Percentiles rank a stretch among this genome's conserved stretches.
Evolutionary conservation across 2,113 vertebrate species (phyloP).

Genomic region (Chamaetylas fuelleborni): DNA sequence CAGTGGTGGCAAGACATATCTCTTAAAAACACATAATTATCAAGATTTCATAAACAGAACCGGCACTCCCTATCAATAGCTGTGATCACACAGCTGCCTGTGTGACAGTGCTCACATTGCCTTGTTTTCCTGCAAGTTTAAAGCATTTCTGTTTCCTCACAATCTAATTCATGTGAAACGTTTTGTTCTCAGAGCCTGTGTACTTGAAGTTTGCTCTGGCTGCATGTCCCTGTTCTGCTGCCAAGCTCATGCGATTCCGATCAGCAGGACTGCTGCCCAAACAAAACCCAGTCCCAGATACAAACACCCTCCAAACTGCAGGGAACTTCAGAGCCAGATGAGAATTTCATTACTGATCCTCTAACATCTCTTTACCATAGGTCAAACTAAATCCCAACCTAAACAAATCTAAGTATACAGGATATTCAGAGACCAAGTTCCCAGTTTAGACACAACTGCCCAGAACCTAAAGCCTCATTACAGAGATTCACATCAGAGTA

Average conservation of each 20-base stretch:
- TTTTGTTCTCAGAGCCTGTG: constrained; percentile 66
- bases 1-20: background rate
- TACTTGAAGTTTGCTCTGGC: constrained; percentile 64
- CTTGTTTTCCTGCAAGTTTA: constrained; percentile 43
- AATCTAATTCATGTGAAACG: constrained; percentile 58
- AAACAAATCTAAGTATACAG: background rate
- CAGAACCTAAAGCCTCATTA: background rate
- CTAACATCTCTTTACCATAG: background rate
- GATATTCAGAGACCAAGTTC: background rate
- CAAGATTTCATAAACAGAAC: background rate
- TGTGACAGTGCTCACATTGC: background rate
- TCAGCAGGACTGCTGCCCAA: constrained; percentile 57
- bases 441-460: background rate
- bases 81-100: background rate
- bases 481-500: background rate
- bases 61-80: background rate
- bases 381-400: background rate
- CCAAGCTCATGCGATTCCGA: constrained; percentile 44
- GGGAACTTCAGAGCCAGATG: constrained; percentile 29
- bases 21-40: background rate
- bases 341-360: constrained; percentile 18
- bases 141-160: constrained; percentile 49
- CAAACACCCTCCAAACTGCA: constrained; percentile 51
- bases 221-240: background rate
- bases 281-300: constrained; percentile 58